phyloP scores from a whole-genome alignment of 2,113 vertebrate species.

The Pseudolaguvia tuberculata region DNA sequence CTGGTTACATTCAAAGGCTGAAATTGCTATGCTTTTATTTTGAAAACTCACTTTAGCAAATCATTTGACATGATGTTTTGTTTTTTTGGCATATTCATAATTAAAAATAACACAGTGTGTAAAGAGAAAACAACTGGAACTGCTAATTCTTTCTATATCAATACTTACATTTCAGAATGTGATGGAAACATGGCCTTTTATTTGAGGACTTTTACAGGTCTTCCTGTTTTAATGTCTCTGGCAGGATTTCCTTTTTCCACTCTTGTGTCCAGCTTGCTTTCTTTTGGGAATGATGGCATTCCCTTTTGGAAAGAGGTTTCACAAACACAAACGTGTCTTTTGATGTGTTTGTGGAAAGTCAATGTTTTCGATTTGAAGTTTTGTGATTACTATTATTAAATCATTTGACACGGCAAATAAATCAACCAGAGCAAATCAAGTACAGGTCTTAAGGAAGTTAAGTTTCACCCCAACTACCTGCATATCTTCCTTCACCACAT shows the following conservation, averaged over 20 bases:
- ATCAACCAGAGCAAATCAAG: not conserved
- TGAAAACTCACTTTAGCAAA: not conserved
- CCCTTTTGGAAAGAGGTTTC: constrained; percentile 4
- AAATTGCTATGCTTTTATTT: not conserved
- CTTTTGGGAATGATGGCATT: constrained; percentile 9
- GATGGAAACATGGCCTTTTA: not conserved
- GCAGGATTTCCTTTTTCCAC: constrained; percentile 1
- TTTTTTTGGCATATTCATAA: not conserved
- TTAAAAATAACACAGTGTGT: too few species aligned
- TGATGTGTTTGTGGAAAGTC: not conserved
- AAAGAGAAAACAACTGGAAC: too few species aligned
- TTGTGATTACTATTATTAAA: not conserved
- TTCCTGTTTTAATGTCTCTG: constrained; percentile 9
- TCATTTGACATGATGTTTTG: not conserved
- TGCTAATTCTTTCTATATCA: too few species aligned
- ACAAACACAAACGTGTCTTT: constrained; percentile 7
- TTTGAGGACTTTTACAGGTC: constrained; percentile 16
- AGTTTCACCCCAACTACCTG: too few species aligned
- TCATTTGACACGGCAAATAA: not conserved
- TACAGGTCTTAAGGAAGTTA: not conserved
- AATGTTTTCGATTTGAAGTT: not conserved
- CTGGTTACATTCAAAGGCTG: not conserved
- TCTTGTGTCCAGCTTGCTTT: constrained; percentile 17
- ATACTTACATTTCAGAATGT: not conserved
- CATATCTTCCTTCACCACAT: too few species aligned